Base-by-base conservation (phyloP, 2,797 vertebrate genomes). In the Monodelphis domestica region DNA sequence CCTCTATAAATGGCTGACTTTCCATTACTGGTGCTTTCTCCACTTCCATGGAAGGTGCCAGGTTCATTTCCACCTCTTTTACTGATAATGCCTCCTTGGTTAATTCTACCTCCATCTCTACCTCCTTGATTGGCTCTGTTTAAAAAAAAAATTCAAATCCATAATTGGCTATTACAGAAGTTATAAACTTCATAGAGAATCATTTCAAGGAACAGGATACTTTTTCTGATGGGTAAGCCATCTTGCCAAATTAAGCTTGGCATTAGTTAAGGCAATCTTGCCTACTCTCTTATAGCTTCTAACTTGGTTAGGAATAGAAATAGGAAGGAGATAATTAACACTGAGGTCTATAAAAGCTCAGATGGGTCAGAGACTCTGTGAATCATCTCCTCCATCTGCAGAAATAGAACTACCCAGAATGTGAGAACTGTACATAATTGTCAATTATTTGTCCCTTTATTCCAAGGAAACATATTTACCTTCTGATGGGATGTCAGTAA, bases 1-100 rank as follows among this genome's bases (percentile, higher is more conserved):
- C 45, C 17, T 89, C 91, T 54, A 87, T 45, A 95, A 53, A 87
- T n/a, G 91, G 38, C 12, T 28, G 24, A 5, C 52, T 91, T 14
- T 96, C 95, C 92, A 91, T 91, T 30, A 38, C 55, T 84, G 94
- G 94, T 51, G 94, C 4, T 63, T 91, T 17, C 89, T 95, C 95
- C 88, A 92, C 14, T 9, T 94, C 89, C 70, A 91, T 1, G 0
- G n/a, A n/a, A n/a, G n/a, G n/a, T n/a, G n/a, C n/a, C 28, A n/a
- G 5, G 12, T 28, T 30, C 87, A 53, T 53, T 53, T 53, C 87
- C 29, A n/a, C 51, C 29, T 88, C 87, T 12, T 88, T 88, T 50
- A 88, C 0, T 30, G 87, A 15, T 0, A 28, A 12, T 53, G 51
- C 51, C 51, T 51, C 50, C 24, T 88, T 45, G 26, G 9, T 78